These are phyloP conservation scores for Micrasema longulum DNA, from an alignment of 1,140 invertebrate species.

Conservation along the genomic window DNA sequence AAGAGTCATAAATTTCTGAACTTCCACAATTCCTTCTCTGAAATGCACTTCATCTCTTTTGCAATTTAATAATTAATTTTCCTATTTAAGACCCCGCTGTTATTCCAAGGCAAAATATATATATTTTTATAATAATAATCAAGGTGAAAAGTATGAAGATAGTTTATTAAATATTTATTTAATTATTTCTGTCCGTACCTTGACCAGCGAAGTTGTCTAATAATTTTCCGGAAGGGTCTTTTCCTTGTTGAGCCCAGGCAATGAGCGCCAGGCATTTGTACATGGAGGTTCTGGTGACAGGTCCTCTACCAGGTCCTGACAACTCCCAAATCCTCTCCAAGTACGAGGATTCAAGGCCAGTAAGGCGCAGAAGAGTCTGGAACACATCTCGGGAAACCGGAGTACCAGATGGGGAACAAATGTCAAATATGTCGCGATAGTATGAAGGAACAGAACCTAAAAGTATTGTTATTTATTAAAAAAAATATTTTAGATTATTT, in stretches of 20 bases:
- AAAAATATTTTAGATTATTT: too few species aligned
- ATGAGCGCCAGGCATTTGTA: slow-evolving; percentile 78
- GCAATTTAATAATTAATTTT: too few species aligned
- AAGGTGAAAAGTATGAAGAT: not conserved
- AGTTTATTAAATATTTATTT: too few species aligned
- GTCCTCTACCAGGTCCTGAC: slow-evolving; percentile 71
- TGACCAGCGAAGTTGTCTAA: slow-evolving; percentile 75
- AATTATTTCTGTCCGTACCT: too few species aligned
- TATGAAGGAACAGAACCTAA: slow-evolving; percentile 49
- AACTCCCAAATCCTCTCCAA: slow-evolving; percentile 77
- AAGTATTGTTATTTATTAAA: too few species aligned
- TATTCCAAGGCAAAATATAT: too few species aligned
- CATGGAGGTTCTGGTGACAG: slow-evolving; percentile 69
- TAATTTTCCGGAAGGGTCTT: slow-evolving; percentile 74
- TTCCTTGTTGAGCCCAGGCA: slow-evolving; percentile 78
- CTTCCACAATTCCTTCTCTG: too few species aligned
- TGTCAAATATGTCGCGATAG: slow-evolving; percentile 53
- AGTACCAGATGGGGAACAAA: slow-evolving; percentile 47
- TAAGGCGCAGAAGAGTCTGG: slow-evolving; percentile 71
- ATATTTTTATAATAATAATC: too few species aligned
- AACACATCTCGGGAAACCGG: slow-evolving; percentile 45
- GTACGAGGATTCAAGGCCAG: slow-evolving; percentile 70
- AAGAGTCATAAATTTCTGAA: too few species aligned
- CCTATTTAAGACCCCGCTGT: too few species aligned
- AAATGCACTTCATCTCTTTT: too few species aligned